These are phyloP conservation scores for Biston stratarius DNA, from an alignment of 2,888 invertebrate genomes.

Conservation along the genomic window DNA sequence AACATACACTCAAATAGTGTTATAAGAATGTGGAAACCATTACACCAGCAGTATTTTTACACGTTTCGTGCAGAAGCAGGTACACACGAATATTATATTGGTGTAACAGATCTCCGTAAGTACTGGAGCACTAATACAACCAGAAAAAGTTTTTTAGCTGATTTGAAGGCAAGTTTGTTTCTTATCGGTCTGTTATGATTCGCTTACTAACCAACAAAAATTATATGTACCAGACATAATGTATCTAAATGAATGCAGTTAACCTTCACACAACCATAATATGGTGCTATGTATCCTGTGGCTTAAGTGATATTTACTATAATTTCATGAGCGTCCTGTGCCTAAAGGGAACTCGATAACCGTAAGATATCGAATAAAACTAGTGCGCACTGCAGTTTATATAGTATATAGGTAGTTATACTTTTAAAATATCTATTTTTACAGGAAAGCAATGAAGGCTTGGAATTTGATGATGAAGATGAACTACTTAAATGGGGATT, in stretches of 20 bases:
- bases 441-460: slow-evolving; percentile 65
- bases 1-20: not conserved
- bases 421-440: slow-evolving; percentile 36
- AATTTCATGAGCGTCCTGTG: too few species aligned
- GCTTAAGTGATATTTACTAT: too few species aligned
- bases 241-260: too few species aligned
- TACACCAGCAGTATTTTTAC: slow-evolving; percentile 16
- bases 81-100: slow-evolving; percentile 8
- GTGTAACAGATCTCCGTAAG: slow-evolving; percentile 16
- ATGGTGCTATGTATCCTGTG: too few species aligned
- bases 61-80: slow-evolving; percentile 12
- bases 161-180: slow-evolving; percentile 15
- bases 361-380: too few species aligned
- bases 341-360: too few species aligned
- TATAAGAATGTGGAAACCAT: slow-evolving; percentile 23
- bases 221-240: not conserved
- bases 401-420: not conserved
- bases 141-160: slow-evolving; percentile 16
- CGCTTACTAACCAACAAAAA: too few species aligned
- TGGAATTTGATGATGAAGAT: slow-evolving; percentile 58
- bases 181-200: not conserved
- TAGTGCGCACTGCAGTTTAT: not conserved
- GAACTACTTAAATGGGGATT: slow-evolving; percentile 61
- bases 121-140: slow-evolving; percentile 11
- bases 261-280: too few species aligned